Conservation (phyloP, 2,797 vertebrate genomes). For the Botia almorhae region DNA sequence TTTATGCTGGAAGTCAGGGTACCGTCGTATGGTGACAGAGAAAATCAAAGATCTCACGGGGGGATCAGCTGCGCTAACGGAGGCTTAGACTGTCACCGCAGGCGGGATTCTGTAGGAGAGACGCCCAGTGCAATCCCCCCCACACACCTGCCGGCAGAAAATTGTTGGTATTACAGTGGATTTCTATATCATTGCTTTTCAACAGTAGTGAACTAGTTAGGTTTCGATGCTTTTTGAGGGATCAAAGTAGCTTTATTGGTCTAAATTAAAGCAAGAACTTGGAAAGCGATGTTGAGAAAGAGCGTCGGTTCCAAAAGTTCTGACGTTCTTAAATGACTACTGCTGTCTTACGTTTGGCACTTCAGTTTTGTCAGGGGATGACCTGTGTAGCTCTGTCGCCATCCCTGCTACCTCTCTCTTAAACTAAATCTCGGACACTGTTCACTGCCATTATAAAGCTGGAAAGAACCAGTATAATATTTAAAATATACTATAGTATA, state of each 20-base stretch:
- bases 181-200: conserved; percentile 15
- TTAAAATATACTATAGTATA: no score
- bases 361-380: no score
- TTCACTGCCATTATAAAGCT: no score
- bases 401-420: no score
- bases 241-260: neutral
- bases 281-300: neutral
- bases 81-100: neutral
- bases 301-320: neutral
- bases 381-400: no score
- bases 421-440: no score
- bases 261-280: neutral
- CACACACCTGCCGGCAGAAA: conserved; percentile 9
- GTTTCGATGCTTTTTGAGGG: neutral
- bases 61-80: conserved; percentile 33
- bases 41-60: conserved; percentile 18
- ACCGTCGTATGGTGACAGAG: neutral
- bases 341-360: neutral
- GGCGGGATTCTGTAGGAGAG: conserved; percentile 8
- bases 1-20: neutral
- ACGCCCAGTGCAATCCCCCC: neutral
- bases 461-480: no score
- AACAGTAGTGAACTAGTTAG: conserved; percentile 2
- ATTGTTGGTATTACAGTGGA: conserved; percentile 27
- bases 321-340: neutral